These are phyloP conservation scores for Acheta domesticus DNA, from an alignment of 2,888 invertebrate species.

Conservation along the genomic window DNA sequence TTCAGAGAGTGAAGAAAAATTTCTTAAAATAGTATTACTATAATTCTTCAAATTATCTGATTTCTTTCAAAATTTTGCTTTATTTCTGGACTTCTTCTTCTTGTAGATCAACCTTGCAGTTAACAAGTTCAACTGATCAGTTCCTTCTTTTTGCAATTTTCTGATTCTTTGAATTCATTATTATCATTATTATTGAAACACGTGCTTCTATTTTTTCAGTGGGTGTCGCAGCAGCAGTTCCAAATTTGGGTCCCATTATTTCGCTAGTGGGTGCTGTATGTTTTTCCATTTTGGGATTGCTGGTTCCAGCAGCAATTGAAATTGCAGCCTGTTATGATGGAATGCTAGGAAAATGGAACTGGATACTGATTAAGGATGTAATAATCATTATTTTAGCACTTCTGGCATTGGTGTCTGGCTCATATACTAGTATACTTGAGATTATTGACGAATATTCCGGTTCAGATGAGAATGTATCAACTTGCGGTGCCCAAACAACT, in stretches of 20 bases:
- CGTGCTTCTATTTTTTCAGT: conserved; percentile 47
- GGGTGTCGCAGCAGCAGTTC: conserved; percentile 76
- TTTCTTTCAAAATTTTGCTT: too few species aligned
- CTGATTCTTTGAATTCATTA: too few species aligned
- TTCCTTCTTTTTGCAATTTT: too few species aligned
- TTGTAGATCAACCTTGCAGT: too few species aligned
- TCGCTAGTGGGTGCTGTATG: conserved; percentile 93
- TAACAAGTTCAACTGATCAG: too few species aligned
- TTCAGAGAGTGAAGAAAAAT: too few species aligned
- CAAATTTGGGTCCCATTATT: conserved; percentile 87
- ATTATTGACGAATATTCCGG: conserved; percentile 51
- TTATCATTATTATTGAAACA: too few species aligned
- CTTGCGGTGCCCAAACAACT: too few species aligned
- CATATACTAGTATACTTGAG: conserved; percentile 74
- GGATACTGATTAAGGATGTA: conserved; percentile 73
- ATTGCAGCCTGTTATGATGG: conserved; percentile 83
- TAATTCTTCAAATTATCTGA: too few species aligned
- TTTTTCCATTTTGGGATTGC: conserved; percentile 83
- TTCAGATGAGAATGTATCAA: background rate
- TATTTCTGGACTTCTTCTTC: too few species aligned
- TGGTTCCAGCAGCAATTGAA: conserved; percentile 88
- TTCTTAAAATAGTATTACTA: too few species aligned
- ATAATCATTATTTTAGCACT: conserved; percentile 70
- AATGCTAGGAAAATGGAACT: conserved; percentile 67
- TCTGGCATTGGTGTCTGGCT: conserved; percentile 74